Conservation (phyloP, 2,888 invertebrate genomes). For the Archips xylosteana region DNA sequence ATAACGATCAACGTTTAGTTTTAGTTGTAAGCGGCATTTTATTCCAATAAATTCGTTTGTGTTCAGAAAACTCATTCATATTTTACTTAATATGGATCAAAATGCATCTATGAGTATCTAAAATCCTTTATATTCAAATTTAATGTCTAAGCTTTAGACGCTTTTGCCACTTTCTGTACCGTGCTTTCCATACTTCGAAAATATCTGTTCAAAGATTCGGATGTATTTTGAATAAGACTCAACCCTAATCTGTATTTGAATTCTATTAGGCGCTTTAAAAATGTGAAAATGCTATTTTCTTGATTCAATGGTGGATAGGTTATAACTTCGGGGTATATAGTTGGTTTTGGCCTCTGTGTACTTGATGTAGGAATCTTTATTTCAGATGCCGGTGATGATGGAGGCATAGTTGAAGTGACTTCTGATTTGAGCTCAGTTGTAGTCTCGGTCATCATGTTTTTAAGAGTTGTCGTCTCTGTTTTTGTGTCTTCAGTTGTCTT, state of each 20-base stretch:
- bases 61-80: background rate
- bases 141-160: conserved; percentile 51
- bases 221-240: conserved; percentile 88
- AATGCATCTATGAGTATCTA: conserved; percentile 48
- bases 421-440: conserved; percentile 73
- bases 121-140: conserved; percentile 40
- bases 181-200: conserved; percentile 85
- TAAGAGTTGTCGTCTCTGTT: conserved; percentile 61
- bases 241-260: conserved; percentile 89
- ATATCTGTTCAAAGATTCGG: conserved; percentile 88
- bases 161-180: conserved; percentile 62
- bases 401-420: conserved; percentile 69
- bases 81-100: conserved; percentile 27
- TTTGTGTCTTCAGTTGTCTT: conserved; percentile 51
- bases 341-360: conserved; percentile 56
- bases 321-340: conserved; percentile 66
- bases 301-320: conserved; percentile 74
- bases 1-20: background rate
- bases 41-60: background rate
- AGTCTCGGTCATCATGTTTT: conserved; percentile 68
- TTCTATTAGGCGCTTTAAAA: conserved; percentile 88
- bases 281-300: conserved; percentile 82
- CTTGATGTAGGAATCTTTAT: conserved; percentile 51
- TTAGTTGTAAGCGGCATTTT: background rate
- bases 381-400: conserved; percentile 58